These are phyloP conservation scores for Antidorcas marsupialis DNA, from an alignment of 2,113 vertebrate species.

Conservation along the genomic window DNA sequence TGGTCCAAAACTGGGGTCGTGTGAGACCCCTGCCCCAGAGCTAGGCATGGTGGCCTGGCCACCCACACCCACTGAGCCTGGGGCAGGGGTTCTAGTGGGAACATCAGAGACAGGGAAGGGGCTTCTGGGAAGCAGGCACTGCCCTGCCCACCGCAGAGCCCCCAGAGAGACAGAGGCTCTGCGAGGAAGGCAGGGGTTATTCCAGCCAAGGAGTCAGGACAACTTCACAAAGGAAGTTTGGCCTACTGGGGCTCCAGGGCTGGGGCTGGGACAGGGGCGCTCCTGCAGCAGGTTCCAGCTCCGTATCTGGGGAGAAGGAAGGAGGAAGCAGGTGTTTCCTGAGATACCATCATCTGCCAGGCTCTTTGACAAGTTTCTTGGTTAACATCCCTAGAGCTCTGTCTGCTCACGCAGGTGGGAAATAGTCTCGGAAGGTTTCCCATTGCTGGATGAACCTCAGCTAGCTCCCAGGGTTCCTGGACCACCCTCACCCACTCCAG, in stretches of 20 bases:
- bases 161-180: not conserved
- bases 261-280: accelerated
- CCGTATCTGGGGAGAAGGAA: not conserved
- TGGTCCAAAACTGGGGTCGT: not conserved
- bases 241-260: not conserved
- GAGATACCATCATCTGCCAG: not conserved
- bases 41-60: not conserved
- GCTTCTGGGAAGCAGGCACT: too few species aligned
- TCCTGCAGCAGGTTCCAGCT: not conserved
- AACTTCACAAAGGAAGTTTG: not conserved
- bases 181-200: not conserved
- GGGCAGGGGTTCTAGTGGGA: not conserved
- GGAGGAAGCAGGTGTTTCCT: too few species aligned
- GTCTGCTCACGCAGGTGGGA: not conserved
- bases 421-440: not conserved
- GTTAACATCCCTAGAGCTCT: not conserved
- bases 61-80: not conserved
- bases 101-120: not conserved
- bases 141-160: not conserved
- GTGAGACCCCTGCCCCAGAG: not conserved
- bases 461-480: not conserved
- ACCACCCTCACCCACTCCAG: not conserved
- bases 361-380: not conserved
- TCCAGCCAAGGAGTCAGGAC: not conserved
- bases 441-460: too few species aligned